phyloP scores from a whole-genome alignment of 2,797 vertebrate genomes.

The Darevskia mixta region DNA sequence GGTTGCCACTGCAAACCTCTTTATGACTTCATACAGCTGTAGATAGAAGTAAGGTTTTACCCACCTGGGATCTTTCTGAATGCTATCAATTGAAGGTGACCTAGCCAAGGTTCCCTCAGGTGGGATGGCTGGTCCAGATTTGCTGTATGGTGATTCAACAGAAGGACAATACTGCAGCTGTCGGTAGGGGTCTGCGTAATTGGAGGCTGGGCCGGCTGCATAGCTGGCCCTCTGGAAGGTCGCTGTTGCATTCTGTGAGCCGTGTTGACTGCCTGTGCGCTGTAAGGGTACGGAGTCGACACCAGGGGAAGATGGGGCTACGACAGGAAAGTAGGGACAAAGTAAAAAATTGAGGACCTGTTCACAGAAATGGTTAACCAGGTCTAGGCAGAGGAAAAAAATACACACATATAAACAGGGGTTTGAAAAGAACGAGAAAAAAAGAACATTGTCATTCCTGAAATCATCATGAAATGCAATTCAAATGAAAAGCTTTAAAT shows the following conservation, averaged over 20 bases:
- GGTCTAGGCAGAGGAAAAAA: conserved; percentile 85
- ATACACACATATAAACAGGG: conserved; percentile 80
- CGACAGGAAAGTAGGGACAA: conserved; percentile 97
- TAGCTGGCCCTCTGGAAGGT: conserved; percentile 95
- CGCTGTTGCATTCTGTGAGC: conserved; percentile 86
- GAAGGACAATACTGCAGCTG: conserved; percentile 99
- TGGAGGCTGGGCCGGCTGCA: conserved; percentile 89
- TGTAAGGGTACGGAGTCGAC: conserved; percentile 99
- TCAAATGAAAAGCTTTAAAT: conserved; percentile 15
- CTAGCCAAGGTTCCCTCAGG: conserved; percentile 96
- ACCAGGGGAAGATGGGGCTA: conserved; percentile 99
- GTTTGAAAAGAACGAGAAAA: conserved; percentile 79
- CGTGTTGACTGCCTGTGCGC: conserved; percentile 93
- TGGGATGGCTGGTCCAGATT: conserved; percentile 96
- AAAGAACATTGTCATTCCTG: conserved; percentile 72
- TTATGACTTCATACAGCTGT: conserved; percentile 28
- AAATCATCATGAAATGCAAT: background rate
- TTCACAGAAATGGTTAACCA: conserved; percentile 92
- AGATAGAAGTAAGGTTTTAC: conserved; percentile 69
- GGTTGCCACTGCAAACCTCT: background rate
- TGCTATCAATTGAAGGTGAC: conserved; percentile 98
- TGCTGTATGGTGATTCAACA: conserved; percentile 98
- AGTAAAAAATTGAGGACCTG: conserved; percentile 98
- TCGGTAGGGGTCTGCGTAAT: conserved; percentile 95
- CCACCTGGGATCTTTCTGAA: conserved; percentile 99